Percentiles rank a stretch among this genome's conserved stretches.
These are phyloP conservation scores for Habrosyne pyritoides DNA, from an alignment of 2,888 invertebrate genomes.

Conservation along the genomic window DNA sequence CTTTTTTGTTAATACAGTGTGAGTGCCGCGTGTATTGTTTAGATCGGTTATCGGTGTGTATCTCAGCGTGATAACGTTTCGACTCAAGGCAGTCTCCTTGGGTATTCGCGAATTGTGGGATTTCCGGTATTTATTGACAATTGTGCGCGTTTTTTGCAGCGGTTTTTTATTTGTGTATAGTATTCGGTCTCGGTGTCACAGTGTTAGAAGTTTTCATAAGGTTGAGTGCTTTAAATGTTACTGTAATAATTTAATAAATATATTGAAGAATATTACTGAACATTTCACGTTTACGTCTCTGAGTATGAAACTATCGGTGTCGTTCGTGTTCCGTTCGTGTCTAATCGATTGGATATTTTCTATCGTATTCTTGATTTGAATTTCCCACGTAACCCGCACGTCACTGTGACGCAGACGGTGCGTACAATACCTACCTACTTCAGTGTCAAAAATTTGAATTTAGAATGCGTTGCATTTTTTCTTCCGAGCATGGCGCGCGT, in stretches of 20 bases:
- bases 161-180: constrained; percentile 18
- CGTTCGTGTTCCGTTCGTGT: background rate
- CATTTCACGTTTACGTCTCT: too few relatives aligned
- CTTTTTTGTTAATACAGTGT: constrained; percentile 23
- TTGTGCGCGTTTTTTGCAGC: constrained; percentile 20
- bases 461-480: constrained; percentile 39
- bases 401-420: constrained; percentile 19
- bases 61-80: constrained; percentile 47
- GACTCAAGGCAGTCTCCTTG: constrained; percentile 49
- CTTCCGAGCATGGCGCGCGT: constrained; percentile 40
- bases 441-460: constrained; percentile 19
- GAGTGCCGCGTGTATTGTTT: constrained; percentile 30
- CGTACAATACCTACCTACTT: constrained; percentile 15
- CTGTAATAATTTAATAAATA: background rate
- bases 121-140: constrained; percentile 29
- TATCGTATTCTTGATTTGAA: background rate
- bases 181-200: background rate
- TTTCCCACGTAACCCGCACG: constrained; percentile 21
- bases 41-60: constrained; percentile 31
- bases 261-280: background rate
- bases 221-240: constrained; percentile 16
- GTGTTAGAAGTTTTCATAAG: background rate
- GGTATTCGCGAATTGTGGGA: constrained; percentile 43
- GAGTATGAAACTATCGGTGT: too few relatives aligned
- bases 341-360: background rate